phyloP scores from a whole-genome alignment of 2,113 vertebrate genomes.

The Garra rufa region DNA sequence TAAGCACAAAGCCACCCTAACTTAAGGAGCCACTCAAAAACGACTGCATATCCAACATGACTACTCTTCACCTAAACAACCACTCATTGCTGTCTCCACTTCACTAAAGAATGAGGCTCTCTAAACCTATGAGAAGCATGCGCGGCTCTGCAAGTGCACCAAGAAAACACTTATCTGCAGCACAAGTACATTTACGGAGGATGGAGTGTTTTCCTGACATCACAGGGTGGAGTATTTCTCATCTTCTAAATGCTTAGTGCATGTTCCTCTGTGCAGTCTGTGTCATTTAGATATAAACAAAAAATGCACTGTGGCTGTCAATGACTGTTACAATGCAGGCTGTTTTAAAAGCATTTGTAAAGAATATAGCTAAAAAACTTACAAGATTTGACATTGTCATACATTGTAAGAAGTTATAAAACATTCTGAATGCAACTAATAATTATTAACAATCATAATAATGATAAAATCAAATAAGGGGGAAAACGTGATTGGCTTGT shows the following conservation, averaged over 20 bases:
- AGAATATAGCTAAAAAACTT: neutral
- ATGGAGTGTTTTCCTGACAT: neutral
- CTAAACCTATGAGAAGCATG: neutral
- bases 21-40: constrained; percentile 26
- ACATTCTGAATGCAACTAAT: neutral
- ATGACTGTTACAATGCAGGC: neutral
- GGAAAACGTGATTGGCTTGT: neutral
- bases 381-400: neutral
- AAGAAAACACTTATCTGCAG: neutral
- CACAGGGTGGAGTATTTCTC: neutral
- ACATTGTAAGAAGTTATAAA: neutral
- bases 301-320: neutral
- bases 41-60: constrained; percentile 32
- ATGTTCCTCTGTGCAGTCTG: neutral
- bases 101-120: constrained; percentile 2
- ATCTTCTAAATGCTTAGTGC: neutral
- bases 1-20: constrained; percentile 2
- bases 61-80: constrained; percentile 4
- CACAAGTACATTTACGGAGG: neutral
- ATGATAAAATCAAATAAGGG: neutral
- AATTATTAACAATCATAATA: neutral
- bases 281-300: neutral
- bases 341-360: neutral
- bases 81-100: constrained; percentile 3
- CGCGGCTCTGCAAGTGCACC: neutral